Evolutionary conservation across 1,140 invertebrate species (phyloP).

Genomic region (Dendroctonus ponderosae): DNA sequence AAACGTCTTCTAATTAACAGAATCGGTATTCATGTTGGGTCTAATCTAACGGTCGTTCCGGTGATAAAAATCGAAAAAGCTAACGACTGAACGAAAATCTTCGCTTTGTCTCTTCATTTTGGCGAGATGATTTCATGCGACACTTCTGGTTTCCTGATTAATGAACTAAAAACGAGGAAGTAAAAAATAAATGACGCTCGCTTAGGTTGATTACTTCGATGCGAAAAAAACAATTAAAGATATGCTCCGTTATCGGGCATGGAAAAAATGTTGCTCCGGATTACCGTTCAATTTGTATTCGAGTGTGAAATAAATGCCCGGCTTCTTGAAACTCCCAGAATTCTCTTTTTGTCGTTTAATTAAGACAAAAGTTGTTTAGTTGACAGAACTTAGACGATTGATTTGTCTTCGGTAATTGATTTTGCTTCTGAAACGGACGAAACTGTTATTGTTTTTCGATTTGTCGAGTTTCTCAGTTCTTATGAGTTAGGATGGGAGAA

Average conservation of each 20-base stretch:
- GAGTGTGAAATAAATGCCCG: slow-evolving; percentile 23
- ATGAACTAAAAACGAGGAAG: slow-evolving; percentile 12
- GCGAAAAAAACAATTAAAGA: slow-evolving; percentile 20
- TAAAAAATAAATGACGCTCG: slow-evolving; percentile 19
- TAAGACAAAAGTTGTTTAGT: slow-evolving; percentile 6
- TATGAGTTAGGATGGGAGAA: too few relatives aligned
- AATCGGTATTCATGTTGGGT: not conserved
- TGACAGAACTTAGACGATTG: slow-evolving; percentile 10
- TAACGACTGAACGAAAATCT: slow-evolving; percentile 11
- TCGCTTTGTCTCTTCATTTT: not conserved
- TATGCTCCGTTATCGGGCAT: slow-evolving; percentile 17
- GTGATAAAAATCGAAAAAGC: slow-evolving; percentile 14
- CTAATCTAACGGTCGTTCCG: slow-evolving; percentile 3
- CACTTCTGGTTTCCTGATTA: slow-evolving; percentile 20
- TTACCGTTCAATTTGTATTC: slow-evolving; percentile 15
- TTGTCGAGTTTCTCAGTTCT: too few relatives aligned
- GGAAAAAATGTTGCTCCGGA: slow-evolving; percentile 4
- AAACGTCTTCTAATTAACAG: slow-evolving; percentile 10
- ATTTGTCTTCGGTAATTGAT: slow-evolving; percentile 19
- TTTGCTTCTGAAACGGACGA: not conserved
- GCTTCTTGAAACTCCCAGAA: not conserved
- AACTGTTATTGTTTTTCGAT: not conserved
- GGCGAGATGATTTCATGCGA: slow-evolving; percentile 14
- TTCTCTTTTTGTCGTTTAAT: slow-evolving; percentile 17
- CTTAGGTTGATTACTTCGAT: slow-evolving; percentile 9